Evolutionary conservation across 2,797 vertebrate genomes (phyloP), one percentile per base, ranked within the genome.

Genomic region (Merluccius polli): DNA sequence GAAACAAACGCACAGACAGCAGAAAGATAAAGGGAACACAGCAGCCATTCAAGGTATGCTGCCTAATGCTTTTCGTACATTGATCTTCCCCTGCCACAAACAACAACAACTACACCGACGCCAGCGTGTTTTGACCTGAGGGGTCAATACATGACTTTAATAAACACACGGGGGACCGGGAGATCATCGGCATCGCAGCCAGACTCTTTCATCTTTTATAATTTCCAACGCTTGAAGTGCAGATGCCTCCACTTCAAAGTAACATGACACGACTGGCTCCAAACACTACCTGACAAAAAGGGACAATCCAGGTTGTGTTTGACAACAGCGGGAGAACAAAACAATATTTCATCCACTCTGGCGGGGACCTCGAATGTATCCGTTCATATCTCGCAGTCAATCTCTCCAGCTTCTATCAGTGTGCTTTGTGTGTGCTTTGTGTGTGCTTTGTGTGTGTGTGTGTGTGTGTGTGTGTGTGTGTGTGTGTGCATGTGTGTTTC

Each of bases 291-390:
- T 27, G 71, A 36, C 27, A 27, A 75, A 72, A 75, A 32, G 70
- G 75, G 67, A 83, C 72, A 83, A 91, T 87, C 67, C 87, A 89
- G 89, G 87, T 88, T 87, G 89, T 89, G 83, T 83, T 87, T 90
- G 87, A 90, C 86, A 91, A 87, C 86, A 79, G 82, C 78, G 68
- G 87, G 79, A 78, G 87, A 87, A 90, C 87, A 87, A 89, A 90
- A 90, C 79, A 86, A 83, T 85, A 86, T 87, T 87, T 89, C 78
- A 87, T 87, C 80, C 83, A 75, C 82, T 88, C 81, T 84, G 72
- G 84, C 83, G 48, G 74, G 71, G 80, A 74, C 86, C 1, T 76
- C 83, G 87, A 86, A 90, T 91, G 88, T 91, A 91, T 88, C 87
- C 78, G 83, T 65, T 79, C 86, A 79, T 83, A 74, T 88, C 75